Evolutionary conservation across 2,113 vertebrate genomes (phyloP), one percentile per base, ranked within the genome.

Genomic region (Hyaena hyaena): DNA sequence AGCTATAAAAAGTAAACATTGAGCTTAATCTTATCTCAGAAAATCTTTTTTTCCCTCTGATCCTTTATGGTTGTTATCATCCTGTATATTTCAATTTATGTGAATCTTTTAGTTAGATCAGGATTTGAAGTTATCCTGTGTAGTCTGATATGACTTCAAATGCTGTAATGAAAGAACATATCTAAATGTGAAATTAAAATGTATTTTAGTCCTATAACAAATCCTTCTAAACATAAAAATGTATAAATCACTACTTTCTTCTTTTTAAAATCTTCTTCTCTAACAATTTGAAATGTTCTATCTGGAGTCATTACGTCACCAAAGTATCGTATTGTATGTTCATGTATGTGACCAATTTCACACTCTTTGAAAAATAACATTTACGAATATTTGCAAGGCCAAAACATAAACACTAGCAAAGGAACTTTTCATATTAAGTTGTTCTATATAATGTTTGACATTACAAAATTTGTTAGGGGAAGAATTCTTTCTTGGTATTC

Each of bases 141-240:
- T 90, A 92, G 8, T 68, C 48, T 68, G 24, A 0, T 77, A 17
- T 87, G 7, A 4, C 61, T 82, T 96, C 84, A 95, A 92, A 50
- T 95, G 39, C 43, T 87, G 1, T 63, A 76, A 66, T 58, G 48
- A 92, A 98, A 28, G 45, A 96, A 63, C 1, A 61, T 91, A 31
- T 88, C 26, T 92, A 74, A 82, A 74, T 69, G 11, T 90, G 19
- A 83, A 92, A 93, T 92, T 86, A 93, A 85, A 79, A 48, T 81
- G 55, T 74, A n/a, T 23, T 66, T 82, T 28, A 68, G 10, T 90
- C 33, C 50, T 82, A 55, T 63, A 66, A 82, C 39, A 82, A 89
- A 79, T 55, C 31, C 24, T 73, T 4, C 48, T 92, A 53, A 50
- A 66, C 61, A 53, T 39, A 68, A 91, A 87, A 90, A 87, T 65